Evolutionary conservation across 2,113 vertebrate genomes (phyloP).

Genomic region (Mustelus asterias): DNA sequence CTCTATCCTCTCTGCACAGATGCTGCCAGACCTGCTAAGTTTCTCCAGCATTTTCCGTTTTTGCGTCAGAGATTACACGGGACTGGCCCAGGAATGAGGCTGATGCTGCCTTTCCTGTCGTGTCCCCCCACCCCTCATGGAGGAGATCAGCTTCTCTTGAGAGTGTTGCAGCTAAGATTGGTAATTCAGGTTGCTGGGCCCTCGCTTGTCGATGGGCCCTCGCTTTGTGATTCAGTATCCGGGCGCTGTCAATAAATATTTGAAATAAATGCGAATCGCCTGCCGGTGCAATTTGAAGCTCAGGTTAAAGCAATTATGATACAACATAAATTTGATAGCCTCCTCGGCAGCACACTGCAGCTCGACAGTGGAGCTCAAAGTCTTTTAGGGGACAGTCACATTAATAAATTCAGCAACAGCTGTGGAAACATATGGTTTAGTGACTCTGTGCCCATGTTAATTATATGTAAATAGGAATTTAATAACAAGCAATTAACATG

Average conservation of each 20-base stretch:
- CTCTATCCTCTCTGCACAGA: too few relatives aligned
- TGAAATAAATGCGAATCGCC: not conserved
- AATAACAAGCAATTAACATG: slow-evolving; percentile 66
- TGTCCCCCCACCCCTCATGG: not conserved
- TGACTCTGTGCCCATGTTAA: slow-evolving; percentile 71
- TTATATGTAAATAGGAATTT: slow-evolving; percentile 70
- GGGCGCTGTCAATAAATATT: not conserved
- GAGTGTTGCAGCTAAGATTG: not conserved
- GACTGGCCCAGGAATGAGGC: not conserved
- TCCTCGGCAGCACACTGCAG: not conserved
- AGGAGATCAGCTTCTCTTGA: not conserved
- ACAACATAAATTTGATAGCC: not conserved
- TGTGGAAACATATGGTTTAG: slow-evolving; percentile 65
- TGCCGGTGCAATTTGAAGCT: slow-evolving; percentile 4
- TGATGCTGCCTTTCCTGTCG: too few relatives aligned
- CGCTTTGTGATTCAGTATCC: not conserved
- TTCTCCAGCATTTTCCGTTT: too few relatives aligned
- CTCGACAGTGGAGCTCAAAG: slow-evolving; percentile 39
- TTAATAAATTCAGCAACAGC: slow-evolving; percentile 65
- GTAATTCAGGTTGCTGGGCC: not conserved
- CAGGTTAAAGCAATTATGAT: slow-evolving; percentile 37
- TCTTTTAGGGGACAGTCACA: slow-evolving; percentile 62
- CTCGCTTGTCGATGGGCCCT: not conserved
- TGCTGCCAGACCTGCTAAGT: too few relatives aligned
- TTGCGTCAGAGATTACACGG: too few relatives aligned